These are phyloP conservation scores for Oostethus manadensis DNA, from an alignment of 2,113 vertebrate genomes.

Conservation along the genomic window DNA sequence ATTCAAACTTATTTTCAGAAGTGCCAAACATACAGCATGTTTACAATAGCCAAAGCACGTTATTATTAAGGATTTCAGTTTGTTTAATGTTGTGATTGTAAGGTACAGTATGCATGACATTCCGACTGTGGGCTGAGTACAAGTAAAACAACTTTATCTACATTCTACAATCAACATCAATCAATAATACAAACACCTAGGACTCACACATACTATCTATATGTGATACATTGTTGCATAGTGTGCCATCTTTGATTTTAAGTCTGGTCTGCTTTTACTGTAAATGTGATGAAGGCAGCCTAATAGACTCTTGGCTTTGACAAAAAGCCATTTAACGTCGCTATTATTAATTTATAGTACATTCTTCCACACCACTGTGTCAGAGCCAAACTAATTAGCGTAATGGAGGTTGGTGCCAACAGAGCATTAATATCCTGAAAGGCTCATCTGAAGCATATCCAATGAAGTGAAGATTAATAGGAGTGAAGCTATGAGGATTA, in stretches of 20 bases:
- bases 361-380: slow-evolving; percentile 64
- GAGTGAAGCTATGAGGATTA: slow-evolving; percentile 30
- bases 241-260: slow-evolving; percentile 28
- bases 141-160: too few species aligned
- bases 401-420: slow-evolving; percentile 65
- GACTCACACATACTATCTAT: not conserved
- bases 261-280: slow-evolving; percentile 23
- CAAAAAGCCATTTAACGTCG: slow-evolving; percentile 63
- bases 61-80: too few species aligned
- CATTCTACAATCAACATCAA: too few species aligned
- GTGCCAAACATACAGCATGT: too few species aligned
- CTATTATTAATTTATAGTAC: slow-evolving; percentile 71
- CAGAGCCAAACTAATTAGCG: slow-evolving; percentile 74
- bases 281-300: slow-evolving; percentile 52
- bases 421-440: slow-evolving; percentile 70
- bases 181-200: too few species aligned
- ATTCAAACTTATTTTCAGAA: too few species aligned
- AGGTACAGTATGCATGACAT: too few species aligned
- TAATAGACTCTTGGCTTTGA: slow-evolving; percentile 62
- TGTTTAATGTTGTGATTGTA: too few species aligned
- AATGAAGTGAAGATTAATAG: slow-evolving; percentile 57
- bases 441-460: slow-evolving; percentile 62
- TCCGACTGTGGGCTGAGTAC: too few species aligned
- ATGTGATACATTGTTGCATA: not conserved
- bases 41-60: too few species aligned